Evolutionary conservation across 1,140 invertebrate species (phyloP).

Genomic region (Agraylea sexmaculata): DNA sequence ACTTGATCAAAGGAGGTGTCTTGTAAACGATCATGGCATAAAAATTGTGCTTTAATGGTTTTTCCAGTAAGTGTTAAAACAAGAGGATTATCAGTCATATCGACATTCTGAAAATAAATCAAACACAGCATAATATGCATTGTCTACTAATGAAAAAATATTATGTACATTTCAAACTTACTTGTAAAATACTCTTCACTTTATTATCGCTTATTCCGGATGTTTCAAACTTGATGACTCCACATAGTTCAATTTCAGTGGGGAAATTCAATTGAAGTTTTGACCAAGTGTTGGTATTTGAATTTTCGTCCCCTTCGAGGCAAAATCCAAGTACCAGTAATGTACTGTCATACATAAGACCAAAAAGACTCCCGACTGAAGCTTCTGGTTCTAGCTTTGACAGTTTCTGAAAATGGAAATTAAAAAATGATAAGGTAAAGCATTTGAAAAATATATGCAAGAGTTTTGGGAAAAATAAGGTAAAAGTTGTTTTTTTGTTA

Average conservation of each 20-base stretch:
- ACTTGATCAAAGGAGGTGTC: conserved; percentile 48
- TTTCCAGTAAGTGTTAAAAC: conserved; percentile 47
- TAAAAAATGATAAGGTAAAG: conserved; percentile 3
- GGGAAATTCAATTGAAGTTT: conserved; percentile 54
- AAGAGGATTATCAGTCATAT: conserved; percentile 65
- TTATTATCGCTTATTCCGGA: conserved; percentile 38
- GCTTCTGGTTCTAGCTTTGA: conserved; percentile 40
- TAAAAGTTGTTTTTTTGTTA: too few relatives aligned
- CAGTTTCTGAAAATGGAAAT: conserved; percentile 40
- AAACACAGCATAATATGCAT: background rate
- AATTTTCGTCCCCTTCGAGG: conserved; percentile 43
- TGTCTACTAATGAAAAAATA: background rate
- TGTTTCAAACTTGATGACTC: conserved; percentile 51
- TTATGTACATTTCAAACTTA: conserved; percentile 22
- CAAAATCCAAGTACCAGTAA: conserved; percentile 54
- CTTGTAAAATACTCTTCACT: conserved; percentile 49
- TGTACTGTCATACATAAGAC: conserved; percentile 57
- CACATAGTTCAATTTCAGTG: conserved; percentile 61
- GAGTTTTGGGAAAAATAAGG: too few relatives aligned
- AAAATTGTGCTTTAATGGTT: conserved; percentile 49
- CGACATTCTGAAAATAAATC: conserved; percentile 44
- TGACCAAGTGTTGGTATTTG: conserved; percentile 39
- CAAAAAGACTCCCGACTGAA: conserved; percentile 56
- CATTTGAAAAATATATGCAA: too few relatives aligned
- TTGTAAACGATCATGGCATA: conserved; percentile 59